Conservation (phyloP, 30 jellyfish, hydroid and myxozoan genomes). For the Hydractinia symbiolongicarpus region DNA sequence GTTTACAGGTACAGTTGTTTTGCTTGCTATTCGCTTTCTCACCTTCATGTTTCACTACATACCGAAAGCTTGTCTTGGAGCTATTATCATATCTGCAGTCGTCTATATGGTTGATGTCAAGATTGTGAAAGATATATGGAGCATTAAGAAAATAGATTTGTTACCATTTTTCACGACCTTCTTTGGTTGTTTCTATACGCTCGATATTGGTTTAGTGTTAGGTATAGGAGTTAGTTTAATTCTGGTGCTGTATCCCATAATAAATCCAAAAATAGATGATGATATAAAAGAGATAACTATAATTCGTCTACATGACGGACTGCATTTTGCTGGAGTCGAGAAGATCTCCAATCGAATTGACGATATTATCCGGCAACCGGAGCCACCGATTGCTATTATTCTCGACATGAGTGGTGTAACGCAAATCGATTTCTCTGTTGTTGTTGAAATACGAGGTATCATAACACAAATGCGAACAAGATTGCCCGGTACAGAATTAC, state of each 20-base stretch:
- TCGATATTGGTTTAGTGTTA: slow-evolving; percentile 55
- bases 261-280: slow-evolving; percentile 43
- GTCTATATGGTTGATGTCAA: slow-evolving; percentile 54
- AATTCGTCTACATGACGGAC: slow-evolving; percentile 44
- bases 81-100: slow-evolving; percentile 64
- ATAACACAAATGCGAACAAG: slow-evolving; percentile 15
- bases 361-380: slow-evolving; percentile 25
- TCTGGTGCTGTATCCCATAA: slow-evolving; percentile 41
- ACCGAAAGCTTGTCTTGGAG: slow-evolving; percentile 79
- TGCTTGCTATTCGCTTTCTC: slow-evolving; percentile 49
- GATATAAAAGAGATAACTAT: slow-evolving; percentile 42
- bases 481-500: slow-evolving; percentile 3
- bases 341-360: slow-evolving; percentile 35
- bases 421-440: slow-evolving; percentile 57
- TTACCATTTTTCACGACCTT: slow-evolving; percentile 47
- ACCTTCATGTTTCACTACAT: slow-evolving; percentile 65
- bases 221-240: slow-evolving; percentile 48
- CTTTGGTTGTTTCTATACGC: slow-evolving; percentile 47
- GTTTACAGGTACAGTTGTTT: slow-evolving; percentile 51
- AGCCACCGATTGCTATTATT: slow-evolving; percentile 46
- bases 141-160: slow-evolving; percentile 37
- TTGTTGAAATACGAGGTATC: slow-evolving; percentile 39
- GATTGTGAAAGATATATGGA: slow-evolving; percentile 44
- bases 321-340: slow-evolving; percentile 59
- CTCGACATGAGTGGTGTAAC: slow-evolving; percentile 58